Base-by-base conservation (phyloP, 2,888 invertebrate genomes). In the Sesamia inferens region DNA sequence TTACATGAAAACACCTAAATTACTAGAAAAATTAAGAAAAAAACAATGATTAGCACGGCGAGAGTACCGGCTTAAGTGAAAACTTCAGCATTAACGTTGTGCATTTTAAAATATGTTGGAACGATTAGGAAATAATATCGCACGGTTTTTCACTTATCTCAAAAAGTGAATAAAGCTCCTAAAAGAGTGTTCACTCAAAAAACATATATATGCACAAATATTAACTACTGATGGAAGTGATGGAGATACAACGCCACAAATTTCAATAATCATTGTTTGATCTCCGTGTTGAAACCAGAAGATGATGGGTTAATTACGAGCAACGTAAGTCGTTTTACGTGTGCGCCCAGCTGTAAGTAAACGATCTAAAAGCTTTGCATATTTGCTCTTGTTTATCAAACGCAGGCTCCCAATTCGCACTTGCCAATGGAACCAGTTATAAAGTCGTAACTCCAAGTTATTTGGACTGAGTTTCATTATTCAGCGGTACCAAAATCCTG, bases 381-480 rank as follows among this genome's bases (percentile, higher is more conserved):
- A 51, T 68, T 76, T 58, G 31, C 22, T 80, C 55, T 54, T 82
- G 74, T 84, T 80, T 85, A 78, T 73, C 59, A 78, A 85, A 78
- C 71, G 19, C 58, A 72, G 57, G 16, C 69, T 22, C 67, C 47
- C 64, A 67, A 65, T 69, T 57, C 59, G 63, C 62, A 73, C 63
- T 82, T 66, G 67, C 68, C 73, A 76, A 70, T 78, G 72, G 82
- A 82, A 74, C 65, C 68, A 66, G 76, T 82, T 80, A 82, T 76
- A 74, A 70, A 31, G 76, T 68, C 67, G 11, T 75, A 78, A 84
- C 66, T 75, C 73, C 68, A 66, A 82, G 69, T 71, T 73, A 48
- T 71, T 80, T 73, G 57, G 73, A 71, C 63, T 14, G 65, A 58
- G 44, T 78, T 82, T 75, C 74, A 76, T 74, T 81, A 79, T 75